Conservation (phyloP, 2,888 invertebrate genomes). For the Morpho deidamia region DNA sequence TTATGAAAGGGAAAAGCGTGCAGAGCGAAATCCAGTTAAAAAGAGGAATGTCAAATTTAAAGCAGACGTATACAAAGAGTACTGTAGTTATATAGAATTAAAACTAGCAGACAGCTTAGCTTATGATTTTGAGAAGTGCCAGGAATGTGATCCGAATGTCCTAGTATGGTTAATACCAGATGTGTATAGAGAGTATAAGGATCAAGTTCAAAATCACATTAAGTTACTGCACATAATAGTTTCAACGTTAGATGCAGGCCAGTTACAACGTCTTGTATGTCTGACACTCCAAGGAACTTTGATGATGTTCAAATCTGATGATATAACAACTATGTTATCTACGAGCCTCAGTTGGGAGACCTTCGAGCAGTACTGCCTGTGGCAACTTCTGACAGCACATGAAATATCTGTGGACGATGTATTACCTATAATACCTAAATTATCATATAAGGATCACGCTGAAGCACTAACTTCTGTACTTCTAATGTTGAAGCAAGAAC, state of each 20-base stretch:
- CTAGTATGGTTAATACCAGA: conserved; percentile 96
- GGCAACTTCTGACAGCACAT: conserved; percentile 97
- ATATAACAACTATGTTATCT: conserved; percentile 84
- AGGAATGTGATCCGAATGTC: conserved; percentile 92
- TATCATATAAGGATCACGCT: conserved; percentile 90
- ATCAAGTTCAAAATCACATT: conserved; percentile 91
- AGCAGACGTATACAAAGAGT: conserved; percentile 91
- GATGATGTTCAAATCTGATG: conserved; percentile 89
- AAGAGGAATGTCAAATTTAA: conserved; percentile 84
- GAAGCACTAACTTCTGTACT: conserved; percentile 95
- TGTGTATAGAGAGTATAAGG: conserved; percentile 93
- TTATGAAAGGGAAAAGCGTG: conserved; percentile 74
- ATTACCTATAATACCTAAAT: conserved; percentile 84
- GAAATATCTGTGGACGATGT: conserved; percentile 95
- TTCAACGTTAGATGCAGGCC: conserved; percentile 92
- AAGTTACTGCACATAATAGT: conserved; percentile 93
- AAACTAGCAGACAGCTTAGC: conserved; percentile 86
- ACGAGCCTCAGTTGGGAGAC: conserved; percentile 97
- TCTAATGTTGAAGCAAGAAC: conserved; percentile 94
- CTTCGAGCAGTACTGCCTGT: conserved; percentile 97
- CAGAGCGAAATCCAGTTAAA: conserved; percentile 70
- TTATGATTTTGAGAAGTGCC: conserved; percentile 91
- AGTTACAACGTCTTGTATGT: conserved; percentile 94
- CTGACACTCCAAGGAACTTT: conserved; percentile 93
- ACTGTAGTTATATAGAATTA: conserved; percentile 88